phyloP scores from a whole-genome alignment of 2,888 invertebrate genomes.

The Idaea dimidiata region DNA sequence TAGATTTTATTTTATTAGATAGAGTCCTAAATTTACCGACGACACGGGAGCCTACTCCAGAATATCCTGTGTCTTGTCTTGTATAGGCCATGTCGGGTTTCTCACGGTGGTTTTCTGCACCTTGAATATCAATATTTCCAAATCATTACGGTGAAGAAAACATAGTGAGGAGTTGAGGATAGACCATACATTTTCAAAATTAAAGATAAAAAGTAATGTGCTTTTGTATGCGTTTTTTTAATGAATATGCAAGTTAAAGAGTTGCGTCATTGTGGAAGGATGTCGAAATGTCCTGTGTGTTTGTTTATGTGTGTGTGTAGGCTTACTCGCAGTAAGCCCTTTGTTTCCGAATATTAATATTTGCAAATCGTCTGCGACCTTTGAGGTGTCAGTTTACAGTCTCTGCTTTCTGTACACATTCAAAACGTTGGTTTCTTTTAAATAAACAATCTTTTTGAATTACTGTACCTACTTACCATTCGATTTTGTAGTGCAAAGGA shows the following conservation, averaged over 20 bases:
- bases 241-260: slow-evolving; percentile 6
- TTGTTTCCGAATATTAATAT: slow-evolving; percentile 60
- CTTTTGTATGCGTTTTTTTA: not conserved
- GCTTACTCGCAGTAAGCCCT: slow-evolving; percentile 34
- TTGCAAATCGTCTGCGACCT: slow-evolving; percentile 52
- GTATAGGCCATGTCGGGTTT: too few relatives aligned
- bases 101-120: not conserved
- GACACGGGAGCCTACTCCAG: too few relatives aligned
- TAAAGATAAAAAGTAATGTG: too few relatives aligned
- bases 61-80: too few relatives aligned
- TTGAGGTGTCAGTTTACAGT: slow-evolving; percentile 26
- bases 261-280: not conserved
- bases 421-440: slow-evolving; percentile 14
- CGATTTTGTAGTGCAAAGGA: not conserved
- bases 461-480: not conserved
- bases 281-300: slow-evolving; percentile 2
- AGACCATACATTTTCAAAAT: too few relatives aligned
- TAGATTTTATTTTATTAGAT: slow-evolving; percentile 5
- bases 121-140: too few relatives aligned
- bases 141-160: too few relatives aligned
- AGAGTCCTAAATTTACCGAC: slow-evolving; percentile 2
- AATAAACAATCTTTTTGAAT: not conserved
- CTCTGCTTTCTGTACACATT: slow-evolving; percentile 18
- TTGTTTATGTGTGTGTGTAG: not conserved
- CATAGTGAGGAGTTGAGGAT: too few relatives aligned